Evolutionary conservation across 1,140 invertebrate species (phyloP).

Genomic region (Grapholita molesta): DNA sequence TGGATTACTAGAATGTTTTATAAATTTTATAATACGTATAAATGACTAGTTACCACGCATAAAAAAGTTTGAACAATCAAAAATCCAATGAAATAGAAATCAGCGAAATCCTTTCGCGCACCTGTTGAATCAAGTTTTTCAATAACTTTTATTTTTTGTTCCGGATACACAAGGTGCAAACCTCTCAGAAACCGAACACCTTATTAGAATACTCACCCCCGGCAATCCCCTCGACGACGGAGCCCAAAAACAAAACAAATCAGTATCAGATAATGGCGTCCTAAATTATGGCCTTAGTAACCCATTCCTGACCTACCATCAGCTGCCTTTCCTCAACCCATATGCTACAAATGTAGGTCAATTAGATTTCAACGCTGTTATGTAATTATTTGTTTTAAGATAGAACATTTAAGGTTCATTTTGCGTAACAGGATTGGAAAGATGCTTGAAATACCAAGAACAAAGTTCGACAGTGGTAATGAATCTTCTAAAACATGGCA

Average conservation of each 20-base stretch:
- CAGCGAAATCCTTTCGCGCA: slow-evolving; percentile 40
- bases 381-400: slow-evolving; percentile 24
- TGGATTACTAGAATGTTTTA: not conserved
- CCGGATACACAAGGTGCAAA: slow-evolving; percentile 69
- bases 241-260: slow-evolving; percentile 62
- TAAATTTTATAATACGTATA: no score
- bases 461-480: slow-evolving; percentile 36
- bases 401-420: slow-evolving; percentile 26
- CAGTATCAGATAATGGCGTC: slow-evolving; percentile 54
- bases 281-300: slow-evolving; percentile 61
- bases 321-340: slow-evolving; percentile 55
- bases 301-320: slow-evolving; percentile 56
- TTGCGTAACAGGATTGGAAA: not conserved
- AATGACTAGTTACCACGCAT: not conserved
- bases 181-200: slow-evolving; percentile 49
- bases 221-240: slow-evolving; percentile 31
- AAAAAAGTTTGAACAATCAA: not conserved
- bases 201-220: slow-evolving; percentile 54
- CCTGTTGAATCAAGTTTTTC: slow-evolving; percentile 53
- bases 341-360: slow-evolving; percentile 61
- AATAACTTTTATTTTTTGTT: slow-evolving; percentile 40
- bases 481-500: slow-evolving; percentile 46
- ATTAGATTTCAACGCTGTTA: slow-evolving; percentile 32
- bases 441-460: slow-evolving; percentile 18
- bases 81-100: slow-evolving; percentile 26